Conservation (phyloP, 2,113 vertebrate genomes). For the Garra rufa region DNA sequence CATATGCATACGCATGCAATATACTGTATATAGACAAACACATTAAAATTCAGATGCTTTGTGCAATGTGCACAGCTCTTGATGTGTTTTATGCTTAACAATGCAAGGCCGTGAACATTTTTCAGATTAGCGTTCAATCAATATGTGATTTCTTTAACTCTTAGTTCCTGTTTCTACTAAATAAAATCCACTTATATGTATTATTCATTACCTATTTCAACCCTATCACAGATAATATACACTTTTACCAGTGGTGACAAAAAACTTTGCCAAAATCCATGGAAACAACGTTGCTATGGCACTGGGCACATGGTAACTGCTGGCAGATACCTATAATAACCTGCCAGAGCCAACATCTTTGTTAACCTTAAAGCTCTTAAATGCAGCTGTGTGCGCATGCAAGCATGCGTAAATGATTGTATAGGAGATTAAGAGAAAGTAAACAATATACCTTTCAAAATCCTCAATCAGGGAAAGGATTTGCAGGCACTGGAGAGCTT, state of each 20-base stretch:
- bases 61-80: not conserved
- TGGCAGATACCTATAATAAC: conserved; percentile 56
- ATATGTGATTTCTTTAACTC: not conserved
- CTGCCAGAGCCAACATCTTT: conserved; percentile 42
- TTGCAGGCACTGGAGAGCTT: not conserved
- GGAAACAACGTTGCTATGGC: conserved; percentile 61
- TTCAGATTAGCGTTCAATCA: not conserved
- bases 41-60: not conserved
- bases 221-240: not conserved
- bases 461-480: not conserved
- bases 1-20: not conserved
- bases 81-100: not conserved
- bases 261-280: conserved; percentile 53
- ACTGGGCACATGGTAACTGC: conserved; percentile 48
- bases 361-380: conserved; percentile 19
- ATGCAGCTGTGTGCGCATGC: not conserved
- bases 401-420: not conserved
- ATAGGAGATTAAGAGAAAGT: not conserved
- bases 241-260: conserved; percentile 19
- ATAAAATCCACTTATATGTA: not conserved
- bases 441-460: not conserved
- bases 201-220: not conserved
- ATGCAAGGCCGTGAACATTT: not conserved
- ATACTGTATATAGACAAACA: not conserved
- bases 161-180: not conserved